Conservation (phyloP, 2,888 invertebrate species). For the Acronicta leporina region DNA sequence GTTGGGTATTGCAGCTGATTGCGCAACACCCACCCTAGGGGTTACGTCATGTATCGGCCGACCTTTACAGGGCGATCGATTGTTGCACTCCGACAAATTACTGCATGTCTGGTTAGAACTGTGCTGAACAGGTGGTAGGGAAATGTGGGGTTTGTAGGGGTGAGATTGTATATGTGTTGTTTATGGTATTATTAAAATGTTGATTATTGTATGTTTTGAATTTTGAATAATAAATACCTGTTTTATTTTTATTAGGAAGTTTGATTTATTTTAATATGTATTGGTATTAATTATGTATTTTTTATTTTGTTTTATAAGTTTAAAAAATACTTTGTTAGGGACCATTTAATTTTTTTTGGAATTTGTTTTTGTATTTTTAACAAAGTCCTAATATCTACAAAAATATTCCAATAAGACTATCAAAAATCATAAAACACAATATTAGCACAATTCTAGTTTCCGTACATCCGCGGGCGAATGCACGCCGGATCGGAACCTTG, state of each 20-base stretch:
- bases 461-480: constrained; percentile 87
- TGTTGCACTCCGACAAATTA: constrained; percentile 62
- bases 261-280: neutral
- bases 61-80: constrained; percentile 84
- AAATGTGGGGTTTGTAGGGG: constrained; percentile 4
- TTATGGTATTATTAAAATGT: neutral
- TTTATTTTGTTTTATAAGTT: neutral
- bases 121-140: constrained; percentile 39
- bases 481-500: constrained; percentile 84
- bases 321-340: too few relatives aligned
- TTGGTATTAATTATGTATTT: neutral
- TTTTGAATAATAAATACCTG: neutral
- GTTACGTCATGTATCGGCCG: constrained; percentile 84
- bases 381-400: too few relatives aligned
- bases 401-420: constrained; percentile 3
- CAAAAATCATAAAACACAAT: constrained; percentile 43
- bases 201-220: neutral
- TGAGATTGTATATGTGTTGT: constrained; percentile 5
- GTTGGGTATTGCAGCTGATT: constrained; percentile 72
- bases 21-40: constrained; percentile 78
- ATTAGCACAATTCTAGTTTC: constrained; percentile 74
- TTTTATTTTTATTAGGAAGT: neutral
- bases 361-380: too few relatives aligned
- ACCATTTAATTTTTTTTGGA: too few relatives aligned
- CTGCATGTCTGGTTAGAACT: constrained; percentile 28